A percentile compares a stretch with the other conserved stretches of the same genome.
Conservation (phyloP, 2,113 vertebrate species). For the Rhipidura dahli region DNA sequence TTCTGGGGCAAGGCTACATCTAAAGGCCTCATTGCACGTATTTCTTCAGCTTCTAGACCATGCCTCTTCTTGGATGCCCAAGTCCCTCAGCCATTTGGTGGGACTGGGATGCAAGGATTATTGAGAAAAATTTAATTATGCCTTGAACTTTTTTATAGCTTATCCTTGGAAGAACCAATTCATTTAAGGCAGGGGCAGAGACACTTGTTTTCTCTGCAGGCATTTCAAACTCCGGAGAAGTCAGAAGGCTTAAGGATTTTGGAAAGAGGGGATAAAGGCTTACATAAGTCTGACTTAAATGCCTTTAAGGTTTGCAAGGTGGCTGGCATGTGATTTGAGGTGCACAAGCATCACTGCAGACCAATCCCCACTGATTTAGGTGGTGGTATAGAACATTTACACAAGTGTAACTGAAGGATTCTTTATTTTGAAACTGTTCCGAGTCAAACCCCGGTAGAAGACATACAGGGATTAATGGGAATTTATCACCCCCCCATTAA, state of each 20-base stretch:
- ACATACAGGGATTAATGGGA: background rate
- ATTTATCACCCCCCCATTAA: background rate
- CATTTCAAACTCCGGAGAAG: background rate
- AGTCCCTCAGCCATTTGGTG: background rate
- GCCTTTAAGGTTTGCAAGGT: background rate
- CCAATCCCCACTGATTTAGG: background rate
- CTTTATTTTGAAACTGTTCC: background rate
- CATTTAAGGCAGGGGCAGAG: background rate
- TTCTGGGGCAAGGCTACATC: background rate
- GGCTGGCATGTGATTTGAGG: background rate
- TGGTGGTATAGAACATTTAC: background rate
- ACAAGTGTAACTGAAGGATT: background rate
- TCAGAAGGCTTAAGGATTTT: background rate
- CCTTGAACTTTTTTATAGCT: background rate
- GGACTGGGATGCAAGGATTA: background rate
- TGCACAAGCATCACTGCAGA: background rate
- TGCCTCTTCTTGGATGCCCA: background rate
- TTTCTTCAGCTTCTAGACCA: background rate
- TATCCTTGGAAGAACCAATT: background rate
- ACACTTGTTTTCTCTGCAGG: background rate
- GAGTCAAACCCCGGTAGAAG: background rate
- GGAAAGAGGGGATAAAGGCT: background rate
- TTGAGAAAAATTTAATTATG: background rate
- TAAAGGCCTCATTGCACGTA: background rate
- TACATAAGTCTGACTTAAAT: background rate